Percentiles rank a stretch among this genome's conserved stretches.
These are phyloP conservation scores for Ptiloglossa arizonensis DNA, from an alignment of 1,140 invertebrate genomes.

Conservation along the genomic window DNA sequence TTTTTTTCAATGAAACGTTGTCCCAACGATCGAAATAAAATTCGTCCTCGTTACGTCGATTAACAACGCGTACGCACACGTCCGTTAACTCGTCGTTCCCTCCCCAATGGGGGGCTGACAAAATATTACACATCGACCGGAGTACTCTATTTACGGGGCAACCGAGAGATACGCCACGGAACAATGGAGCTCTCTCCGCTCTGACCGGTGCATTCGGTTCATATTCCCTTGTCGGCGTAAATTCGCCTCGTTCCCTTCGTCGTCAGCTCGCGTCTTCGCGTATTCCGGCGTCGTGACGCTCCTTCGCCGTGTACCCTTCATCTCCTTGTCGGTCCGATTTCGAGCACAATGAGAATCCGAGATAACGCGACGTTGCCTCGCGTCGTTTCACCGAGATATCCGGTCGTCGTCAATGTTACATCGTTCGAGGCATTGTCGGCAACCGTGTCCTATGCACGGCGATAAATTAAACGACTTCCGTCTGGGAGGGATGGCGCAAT, in stretches of 20 bases:
- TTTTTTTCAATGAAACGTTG: too few relatives aligned
- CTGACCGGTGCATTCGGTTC: constrained; percentile 22
- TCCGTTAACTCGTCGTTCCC: neutral
- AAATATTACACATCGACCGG: constrained; percentile 17
- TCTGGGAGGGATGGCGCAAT: constrained; percentile 11
- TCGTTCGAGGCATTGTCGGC: constrained; percentile 14
- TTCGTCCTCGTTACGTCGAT: neutral
- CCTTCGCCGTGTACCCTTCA: neutral
- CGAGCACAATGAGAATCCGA: constrained; percentile 39
- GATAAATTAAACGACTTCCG: constrained; percentile 51
- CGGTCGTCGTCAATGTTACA: neutral
- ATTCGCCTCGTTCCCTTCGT: constrained; percentile 14
- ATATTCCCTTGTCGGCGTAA: constrained; percentile 22
- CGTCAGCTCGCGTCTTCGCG: constrained; percentile 23
- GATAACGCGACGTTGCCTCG: constrained; percentile 48
- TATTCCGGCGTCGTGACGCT: neutral
- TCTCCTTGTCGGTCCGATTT: neutral
- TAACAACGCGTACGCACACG: neutral
- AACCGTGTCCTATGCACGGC: neutral
- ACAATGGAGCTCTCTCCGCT: constrained; percentile 30
- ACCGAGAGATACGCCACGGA: neutral
- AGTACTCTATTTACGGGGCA: neutral
- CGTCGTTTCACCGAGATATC: constrained; percentile 21
- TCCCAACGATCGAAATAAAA: constrained; percentile 16
- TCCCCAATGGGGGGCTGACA: neutral